Conservation (phyloP, 2,888 invertebrate genomes). For the Tinea pellionella region DNA sequence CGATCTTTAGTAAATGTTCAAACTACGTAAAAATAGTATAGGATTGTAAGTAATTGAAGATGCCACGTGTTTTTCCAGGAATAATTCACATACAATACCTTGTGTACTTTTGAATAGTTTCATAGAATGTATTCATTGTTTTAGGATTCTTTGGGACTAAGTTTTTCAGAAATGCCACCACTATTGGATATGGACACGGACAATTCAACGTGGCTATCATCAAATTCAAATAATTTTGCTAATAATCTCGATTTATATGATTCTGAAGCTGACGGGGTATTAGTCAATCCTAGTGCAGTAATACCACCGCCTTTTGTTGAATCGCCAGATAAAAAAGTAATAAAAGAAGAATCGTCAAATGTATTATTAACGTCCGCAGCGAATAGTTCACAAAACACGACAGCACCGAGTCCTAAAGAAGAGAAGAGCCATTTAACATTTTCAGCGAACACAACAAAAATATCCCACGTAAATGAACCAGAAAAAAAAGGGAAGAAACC, state of each 20-base stretch:
- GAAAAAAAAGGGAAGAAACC: constrained; percentile 29
- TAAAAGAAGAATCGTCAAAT: constrained; percentile 59
- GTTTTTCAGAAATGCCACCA: constrained; percentile 73
- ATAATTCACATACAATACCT: too few relatives aligned
- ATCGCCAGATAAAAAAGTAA: constrained; percentile 51
- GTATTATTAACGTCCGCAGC: constrained; percentile 54
- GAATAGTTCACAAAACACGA: constrained; percentile 41
- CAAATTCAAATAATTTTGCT: constrained; percentile 73
- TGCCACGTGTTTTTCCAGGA: too few relatives aligned
- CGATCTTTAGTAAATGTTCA: too few relatives aligned
- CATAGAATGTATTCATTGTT: constrained; percentile 25
- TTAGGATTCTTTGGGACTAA: constrained; percentile 71
- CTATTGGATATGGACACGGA: constrained; percentile 76
- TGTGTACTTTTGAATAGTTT: too few relatives aligned
- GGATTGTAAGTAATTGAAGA: too few relatives aligned
- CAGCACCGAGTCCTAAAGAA: constrained; percentile 72
- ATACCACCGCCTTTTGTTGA: constrained; percentile 80
- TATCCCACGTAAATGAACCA: constrained; percentile 60
- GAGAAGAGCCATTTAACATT: constrained; percentile 79
- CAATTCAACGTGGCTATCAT: constrained; percentile 70
- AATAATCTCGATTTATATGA: constrained; percentile 77
- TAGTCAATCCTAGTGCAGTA: constrained; percentile 92
- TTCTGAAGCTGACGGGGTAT: constrained; percentile 79
- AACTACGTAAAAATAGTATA: too few relatives aligned
- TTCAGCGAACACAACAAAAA: constrained; percentile 76